Evolutionary conservation across 2,797 vertebrate species (phyloP), one percentile per base, ranked within the genome.

Genomic region (Protosalanx chinensis): DNA sequence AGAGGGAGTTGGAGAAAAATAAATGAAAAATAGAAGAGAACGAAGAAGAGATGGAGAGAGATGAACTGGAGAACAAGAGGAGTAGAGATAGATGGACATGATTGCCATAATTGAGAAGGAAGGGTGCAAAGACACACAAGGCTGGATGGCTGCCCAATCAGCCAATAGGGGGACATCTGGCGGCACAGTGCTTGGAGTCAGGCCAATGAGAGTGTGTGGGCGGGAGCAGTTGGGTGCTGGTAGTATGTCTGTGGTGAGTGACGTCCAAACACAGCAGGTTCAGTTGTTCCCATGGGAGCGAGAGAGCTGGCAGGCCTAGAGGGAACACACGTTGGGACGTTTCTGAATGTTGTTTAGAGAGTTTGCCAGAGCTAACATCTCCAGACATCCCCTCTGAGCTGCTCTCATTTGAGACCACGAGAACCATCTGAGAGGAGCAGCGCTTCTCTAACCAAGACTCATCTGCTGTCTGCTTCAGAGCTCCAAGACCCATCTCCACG

Each of bases 131-230:
- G 23, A 16, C 23, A 16, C 68, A 29, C 56, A 60, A 27, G 4
- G 37, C 68, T 72, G 68, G 72, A 72, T 63, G 46, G 35, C 79
- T 41, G 71, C 62, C 58, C 15, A 66, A 64, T 33, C 33, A 78
- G 77, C 73, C 85, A 83, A 85, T 68, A 73, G 67, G 63, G 66
- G 37, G 74, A 76, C 85, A 84, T 82, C 79, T 84, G 83, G 83
- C 72, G 66, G 53, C 74, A 72, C 82, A 80, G 83, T 63, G 79
- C 70, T 77, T 85, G 83, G 82, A 73, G 56, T 65, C 18, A 5
- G 41, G 79, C 82, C 84, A 81, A 7, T 59, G 76, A 27, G 13
- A 58, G 71, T 72, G 10, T 29, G 78, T 79, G 81, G 79, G 77
- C 51, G 72, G 15, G 67, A 67, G 15, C 16, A 1, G 70, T 68